A percentile compares a stretch with the other conserved stretches of the same genome.
These are phyloP conservation scores for Setipinna tenuifilis DNA, from an alignment of 2,797 vertebrate species.

Conservation along the genomic window DNA sequence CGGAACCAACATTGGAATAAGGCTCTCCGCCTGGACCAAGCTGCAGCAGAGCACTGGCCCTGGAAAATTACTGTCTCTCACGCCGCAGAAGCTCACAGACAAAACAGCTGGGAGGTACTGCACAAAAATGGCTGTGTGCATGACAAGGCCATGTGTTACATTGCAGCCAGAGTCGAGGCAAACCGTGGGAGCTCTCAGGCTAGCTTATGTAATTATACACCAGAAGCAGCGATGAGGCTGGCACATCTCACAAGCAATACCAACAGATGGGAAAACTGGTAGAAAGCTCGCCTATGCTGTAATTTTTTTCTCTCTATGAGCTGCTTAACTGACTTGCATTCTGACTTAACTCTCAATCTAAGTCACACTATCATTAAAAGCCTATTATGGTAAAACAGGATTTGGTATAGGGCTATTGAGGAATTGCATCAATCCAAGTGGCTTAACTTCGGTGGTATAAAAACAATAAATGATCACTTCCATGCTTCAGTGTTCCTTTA, in stretches of 20 bases:
- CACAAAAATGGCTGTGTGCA: constrained; percentile 1
- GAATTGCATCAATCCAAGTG: not conserved
- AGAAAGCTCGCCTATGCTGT: not conserved
- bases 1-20: constrained; percentile 89
- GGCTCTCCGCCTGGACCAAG: constrained; percentile 82
- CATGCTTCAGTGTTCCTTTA: not conserved
- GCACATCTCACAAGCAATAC: not conserved
- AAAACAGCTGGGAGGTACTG: constrained; percentile 61
- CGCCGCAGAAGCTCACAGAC: constrained; percentile 73
- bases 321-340: not conserved
- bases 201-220: constrained; percentile 33
- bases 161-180: not conserved
- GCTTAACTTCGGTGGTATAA: too few relatives aligned
- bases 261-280: constrained; percentile 17
- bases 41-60: constrained; percentile 87
- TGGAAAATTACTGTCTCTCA: constrained; percentile 81
- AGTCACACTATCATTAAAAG: not conserved
- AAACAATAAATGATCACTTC: not conserved
- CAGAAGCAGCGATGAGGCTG: constrained; percentile 23
- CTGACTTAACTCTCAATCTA: not conserved
- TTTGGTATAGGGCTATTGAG: not conserved
- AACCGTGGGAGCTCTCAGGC: not conserved
- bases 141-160: constrained; percentile 16
- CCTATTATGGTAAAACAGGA: not conserved
- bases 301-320: constrained; percentile 36